Evolutionary conservation across 2,113 vertebrate genomes (phyloP).

Genomic region (Acanthisitta chloris): DNA sequence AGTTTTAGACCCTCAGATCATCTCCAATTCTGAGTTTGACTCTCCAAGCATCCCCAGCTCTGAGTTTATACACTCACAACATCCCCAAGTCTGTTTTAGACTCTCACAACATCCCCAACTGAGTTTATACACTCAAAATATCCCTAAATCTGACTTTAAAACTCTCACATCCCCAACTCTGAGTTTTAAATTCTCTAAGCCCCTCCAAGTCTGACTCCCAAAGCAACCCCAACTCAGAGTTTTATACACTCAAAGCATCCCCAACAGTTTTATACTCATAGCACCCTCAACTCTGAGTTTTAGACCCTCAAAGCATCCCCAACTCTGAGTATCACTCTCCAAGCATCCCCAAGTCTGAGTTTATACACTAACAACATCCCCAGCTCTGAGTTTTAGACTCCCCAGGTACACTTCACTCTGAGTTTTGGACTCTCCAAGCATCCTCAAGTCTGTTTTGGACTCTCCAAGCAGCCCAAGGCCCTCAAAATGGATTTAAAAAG

Average conservation of each 20-base stretch:
- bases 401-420: too few relatives aligned
- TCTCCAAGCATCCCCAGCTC: not conserved
- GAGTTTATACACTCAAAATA: too few relatives aligned
- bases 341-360: not conserved
- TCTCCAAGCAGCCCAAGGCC: not conserved
- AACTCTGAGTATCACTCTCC: too few relatives aligned
- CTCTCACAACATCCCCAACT: not conserved
- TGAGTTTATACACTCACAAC: too few relatives aligned
- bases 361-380: too few relatives aligned
- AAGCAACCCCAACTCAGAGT: too few relatives aligned
- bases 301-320: not conserved
- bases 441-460: too few relatives aligned
- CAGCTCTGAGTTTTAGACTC: too few relatives aligned
- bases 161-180: not conserved
- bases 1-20: not conserved
- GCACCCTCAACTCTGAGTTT: not conserved
- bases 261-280: not conserved
- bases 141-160: not conserved
- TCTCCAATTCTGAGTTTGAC: not conserved
- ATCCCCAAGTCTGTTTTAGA: too few relatives aligned
- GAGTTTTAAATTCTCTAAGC: too few relatives aligned
- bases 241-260: not conserved
- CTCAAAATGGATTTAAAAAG: accelerated
- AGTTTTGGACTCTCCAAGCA: too few relatives aligned
- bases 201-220: not conserved